These are phyloP conservation scores for Apamea epomidion DNA, from an alignment of 2,888 invertebrate species.

Conservation along the genomic window DNA sequence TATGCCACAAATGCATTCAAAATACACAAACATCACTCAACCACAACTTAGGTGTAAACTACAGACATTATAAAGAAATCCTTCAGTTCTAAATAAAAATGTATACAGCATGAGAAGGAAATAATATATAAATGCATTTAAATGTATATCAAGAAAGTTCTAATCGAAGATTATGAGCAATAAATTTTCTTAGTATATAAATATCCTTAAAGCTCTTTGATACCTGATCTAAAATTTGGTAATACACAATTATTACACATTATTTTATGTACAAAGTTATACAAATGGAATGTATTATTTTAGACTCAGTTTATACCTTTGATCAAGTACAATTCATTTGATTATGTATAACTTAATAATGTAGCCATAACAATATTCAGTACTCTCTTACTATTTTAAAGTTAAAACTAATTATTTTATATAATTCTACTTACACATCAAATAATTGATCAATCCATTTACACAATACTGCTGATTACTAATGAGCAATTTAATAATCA, in stretches of 20 bases:
- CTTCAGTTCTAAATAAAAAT: conserved; percentile 46
- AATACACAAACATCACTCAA: conserved; percentile 43
- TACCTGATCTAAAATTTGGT: conserved; percentile 80
- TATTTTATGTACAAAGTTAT: conserved; percentile 84
- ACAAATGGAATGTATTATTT: conserved; percentile 89
- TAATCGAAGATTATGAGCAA: conserved; percentile 84
- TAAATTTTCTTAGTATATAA: conserved; percentile 82
- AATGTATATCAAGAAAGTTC: conserved; percentile 68
- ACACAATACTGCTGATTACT: conserved; percentile 83
- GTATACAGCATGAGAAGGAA: conserved; percentile 41
- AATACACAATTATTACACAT: conserved; percentile 71
- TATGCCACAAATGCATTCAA: conserved; percentile 45
- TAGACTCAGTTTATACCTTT: conserved; percentile 85
- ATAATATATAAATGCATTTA: conserved; percentile 81
- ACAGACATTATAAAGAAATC: conserved; percentile 43
- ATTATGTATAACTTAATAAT: conserved; percentile 79
- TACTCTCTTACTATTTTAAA: conserved; percentile 83
- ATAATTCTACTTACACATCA: conserved; percentile 77
- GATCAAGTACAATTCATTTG: conserved; percentile 78
- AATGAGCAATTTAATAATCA: conserved; percentile 78
- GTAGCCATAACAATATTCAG: conserved; percentile 86
- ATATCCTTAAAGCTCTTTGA: conserved; percentile 86
- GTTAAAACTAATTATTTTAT: conserved; percentile 70
- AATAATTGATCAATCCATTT: conserved; percentile 82
- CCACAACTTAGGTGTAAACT: conserved; percentile 40